These are phyloP conservation scores for Drosophila prolongata DNA, from an alignment of 2,888 invertebrate genomes.

Conservation along the genomic window DNA sequence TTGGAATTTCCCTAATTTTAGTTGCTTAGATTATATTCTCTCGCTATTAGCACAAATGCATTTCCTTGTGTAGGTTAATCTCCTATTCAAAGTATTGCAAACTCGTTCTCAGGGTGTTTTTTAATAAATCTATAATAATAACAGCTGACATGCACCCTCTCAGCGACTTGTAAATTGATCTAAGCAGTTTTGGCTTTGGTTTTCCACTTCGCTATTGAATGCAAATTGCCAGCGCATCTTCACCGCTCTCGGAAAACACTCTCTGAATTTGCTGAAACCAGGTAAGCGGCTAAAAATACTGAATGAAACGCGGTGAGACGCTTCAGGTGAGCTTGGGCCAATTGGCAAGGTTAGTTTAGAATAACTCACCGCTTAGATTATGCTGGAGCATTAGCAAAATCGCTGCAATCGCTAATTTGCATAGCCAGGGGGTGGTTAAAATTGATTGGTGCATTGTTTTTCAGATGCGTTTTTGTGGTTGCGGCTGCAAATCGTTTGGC, in stretches of 20 bases:
- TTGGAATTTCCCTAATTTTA: background rate
- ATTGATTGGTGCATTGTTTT: slow-evolving; percentile 57
- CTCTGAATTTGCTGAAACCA: slow-evolving; percentile 1
- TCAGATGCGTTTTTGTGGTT: slow-evolving; percentile 22
- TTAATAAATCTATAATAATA: slow-evolving; percentile 27
- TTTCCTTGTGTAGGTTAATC: slow-evolving; percentile 30
- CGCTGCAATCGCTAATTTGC: slow-evolving; percentile 59
- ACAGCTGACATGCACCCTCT: slow-evolving; percentile 32
- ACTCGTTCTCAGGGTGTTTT: slow-evolving; percentile 26
- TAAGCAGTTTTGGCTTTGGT: slow-evolving; percentile 48
- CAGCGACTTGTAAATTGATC: slow-evolving; percentile 63
- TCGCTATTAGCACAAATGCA: background rate
- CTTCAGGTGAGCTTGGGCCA: slow-evolving; percentile 8
- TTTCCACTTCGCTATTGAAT: slow-evolving; percentile 49
- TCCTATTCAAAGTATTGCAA: slow-evolving; percentile 2
- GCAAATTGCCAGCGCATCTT: slow-evolving; percentile 60
- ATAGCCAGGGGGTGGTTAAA: slow-evolving; percentile 37
- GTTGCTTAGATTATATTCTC: background rate
- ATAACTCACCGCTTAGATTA: slow-evolving; percentile 59
- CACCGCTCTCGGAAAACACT: background rate
- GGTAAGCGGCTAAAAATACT: slow-evolving; percentile 22
- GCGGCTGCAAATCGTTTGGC: slow-evolving; percentile 27
- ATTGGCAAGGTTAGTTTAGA: slow-evolving; percentile 2
- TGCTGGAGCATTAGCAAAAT: slow-evolving; percentile 59
- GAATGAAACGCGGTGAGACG: slow-evolving; percentile 9